Conservation (phyloP, 2,113 vertebrate genomes). For the Platysteira castanea region DNA sequence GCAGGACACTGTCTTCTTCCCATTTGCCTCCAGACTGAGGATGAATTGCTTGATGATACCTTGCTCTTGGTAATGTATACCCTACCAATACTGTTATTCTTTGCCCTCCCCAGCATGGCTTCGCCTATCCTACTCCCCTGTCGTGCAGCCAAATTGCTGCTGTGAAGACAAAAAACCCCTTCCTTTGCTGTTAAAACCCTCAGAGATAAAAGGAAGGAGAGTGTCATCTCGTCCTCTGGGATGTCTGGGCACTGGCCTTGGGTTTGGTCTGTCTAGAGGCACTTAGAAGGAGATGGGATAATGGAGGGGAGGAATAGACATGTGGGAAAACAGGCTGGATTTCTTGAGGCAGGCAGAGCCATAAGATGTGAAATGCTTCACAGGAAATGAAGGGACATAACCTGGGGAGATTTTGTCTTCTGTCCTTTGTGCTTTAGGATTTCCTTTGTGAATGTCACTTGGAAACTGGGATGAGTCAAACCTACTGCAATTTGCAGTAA, state of each 20-base stretch:
- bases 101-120: not conserved
- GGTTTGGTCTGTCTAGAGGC: not conserved
- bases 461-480: not conserved
- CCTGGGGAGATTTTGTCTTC: not conserved
- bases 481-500: not conserved
- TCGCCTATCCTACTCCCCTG: not conserved
- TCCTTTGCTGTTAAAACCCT: not conserved
- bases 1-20: not conserved
- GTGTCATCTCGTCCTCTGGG: not conserved
- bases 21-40: not conserved
- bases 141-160: not conserved
- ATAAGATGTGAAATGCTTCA: not conserved
- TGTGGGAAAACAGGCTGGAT: not conserved
- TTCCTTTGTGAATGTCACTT: not conserved
- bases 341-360: not conserved
- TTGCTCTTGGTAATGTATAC: not conserved
- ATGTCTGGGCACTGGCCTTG: not conserved
- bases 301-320: not conserved
- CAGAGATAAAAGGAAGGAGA: not conserved
- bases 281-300: not conserved
- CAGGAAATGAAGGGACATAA: not conserved
- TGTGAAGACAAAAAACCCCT: not conserved
- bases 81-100: not conserved
- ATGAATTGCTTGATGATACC: not conserved
- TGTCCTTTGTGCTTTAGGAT: not conserved